Evolutionary conservation across 2,888 invertebrate genomes (phyloP).

Genomic region (Saturnia japonica): DNA sequence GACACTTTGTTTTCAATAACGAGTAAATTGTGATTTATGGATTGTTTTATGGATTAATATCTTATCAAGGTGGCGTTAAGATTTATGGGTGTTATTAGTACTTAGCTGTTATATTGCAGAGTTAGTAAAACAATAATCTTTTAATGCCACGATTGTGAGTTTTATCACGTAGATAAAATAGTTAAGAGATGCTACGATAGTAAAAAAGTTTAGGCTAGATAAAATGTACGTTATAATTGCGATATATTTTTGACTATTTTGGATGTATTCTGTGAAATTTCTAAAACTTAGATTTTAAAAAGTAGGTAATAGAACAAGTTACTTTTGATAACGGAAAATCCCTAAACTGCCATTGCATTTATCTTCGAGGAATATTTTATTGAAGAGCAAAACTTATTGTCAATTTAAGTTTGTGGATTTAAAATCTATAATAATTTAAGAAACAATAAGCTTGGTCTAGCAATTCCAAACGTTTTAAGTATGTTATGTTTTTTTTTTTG

Average conservation of each 20-base stretch:
- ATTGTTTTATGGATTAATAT: conserved; percentile 7
- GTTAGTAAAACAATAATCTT: neutral
- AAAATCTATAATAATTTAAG: too few relatives aligned
- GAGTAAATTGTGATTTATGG: conserved; percentile 13
- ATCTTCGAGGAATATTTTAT: too few relatives aligned
- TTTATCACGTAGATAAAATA: conserved; percentile 12
- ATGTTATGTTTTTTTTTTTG: too few relatives aligned
- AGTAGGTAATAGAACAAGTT: neutral
- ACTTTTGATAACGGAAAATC: neutral
- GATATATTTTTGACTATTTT: neutral
- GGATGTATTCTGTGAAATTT: neutral
- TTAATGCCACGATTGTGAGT: conserved; percentile 1
- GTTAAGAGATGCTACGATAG: neutral
- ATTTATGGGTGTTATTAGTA: conserved; percentile 6
- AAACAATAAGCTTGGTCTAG: too few relatives aligned
- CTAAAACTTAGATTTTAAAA: neutral
- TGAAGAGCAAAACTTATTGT: too few relatives aligned
- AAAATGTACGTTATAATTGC: neutral
- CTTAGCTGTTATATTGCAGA: neutral
- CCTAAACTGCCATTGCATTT: neutral
- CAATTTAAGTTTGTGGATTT: too few relatives aligned
- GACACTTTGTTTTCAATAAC: neutral
- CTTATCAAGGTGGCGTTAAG: conserved; percentile 12
- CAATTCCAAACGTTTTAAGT: too few relatives aligned
- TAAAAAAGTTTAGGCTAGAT: neutral